A percentile compares a stretch with the other conserved stretches of the same genome.
Evolutionary conservation across 2,113 vertebrate genomes (phyloP).

Genomic region (Caranx ignobilis): DNA sequence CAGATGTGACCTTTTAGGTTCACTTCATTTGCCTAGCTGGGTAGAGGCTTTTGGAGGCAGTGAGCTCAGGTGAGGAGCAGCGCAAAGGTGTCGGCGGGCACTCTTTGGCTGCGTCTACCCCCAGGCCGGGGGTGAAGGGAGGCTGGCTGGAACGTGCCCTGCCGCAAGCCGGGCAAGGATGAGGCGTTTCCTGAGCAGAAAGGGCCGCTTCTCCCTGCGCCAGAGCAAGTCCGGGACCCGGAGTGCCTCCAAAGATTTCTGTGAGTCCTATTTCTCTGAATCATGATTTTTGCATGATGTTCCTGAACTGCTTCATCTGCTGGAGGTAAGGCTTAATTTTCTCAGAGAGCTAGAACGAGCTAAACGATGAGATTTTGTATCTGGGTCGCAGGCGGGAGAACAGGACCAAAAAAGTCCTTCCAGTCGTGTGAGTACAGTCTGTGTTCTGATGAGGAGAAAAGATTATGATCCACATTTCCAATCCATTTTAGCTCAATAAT

Average conservation of each 20-base stretch:
- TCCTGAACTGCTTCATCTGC: constrained; percentile 26
- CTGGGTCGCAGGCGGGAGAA: constrained; percentile 44
- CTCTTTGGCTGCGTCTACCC: constrained; percentile 67
- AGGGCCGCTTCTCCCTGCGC: constrained; percentile 77
- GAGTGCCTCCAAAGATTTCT: constrained; percentile 85
- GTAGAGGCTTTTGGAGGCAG: constrained; percentile 39
- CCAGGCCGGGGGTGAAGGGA: constrained; percentile 69
- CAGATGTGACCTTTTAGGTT: constrained; percentile 70
- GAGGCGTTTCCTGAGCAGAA: constrained; percentile 77
- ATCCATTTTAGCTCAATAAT: constrained; percentile 54
- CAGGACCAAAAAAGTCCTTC: constrained; percentile 26
- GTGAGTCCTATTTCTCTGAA: constrained; percentile 81
- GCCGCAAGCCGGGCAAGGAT: constrained; percentile 80
- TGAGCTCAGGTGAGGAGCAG: constrained; percentile 64
- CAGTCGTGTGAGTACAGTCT: constrained; percentile 4
- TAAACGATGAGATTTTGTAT: constrained; percentile 30
- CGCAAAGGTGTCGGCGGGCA: constrained; percentile 61
- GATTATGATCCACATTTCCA: constrained; percentile 33
- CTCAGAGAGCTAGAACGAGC: constrained; percentile 16
- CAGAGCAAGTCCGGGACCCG: constrained; percentile 80
- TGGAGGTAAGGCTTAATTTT: constrained; percentile 14
- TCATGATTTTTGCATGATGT: constrained; percentile 20
- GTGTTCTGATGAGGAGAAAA: constrained; percentile 16
- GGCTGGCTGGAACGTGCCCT: constrained; percentile 76
- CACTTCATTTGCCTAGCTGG: constrained; percentile 25